Base-by-base conservation (phyloP, 1,140 invertebrate species). In the Pseudomyrmex sp. region DNA sequence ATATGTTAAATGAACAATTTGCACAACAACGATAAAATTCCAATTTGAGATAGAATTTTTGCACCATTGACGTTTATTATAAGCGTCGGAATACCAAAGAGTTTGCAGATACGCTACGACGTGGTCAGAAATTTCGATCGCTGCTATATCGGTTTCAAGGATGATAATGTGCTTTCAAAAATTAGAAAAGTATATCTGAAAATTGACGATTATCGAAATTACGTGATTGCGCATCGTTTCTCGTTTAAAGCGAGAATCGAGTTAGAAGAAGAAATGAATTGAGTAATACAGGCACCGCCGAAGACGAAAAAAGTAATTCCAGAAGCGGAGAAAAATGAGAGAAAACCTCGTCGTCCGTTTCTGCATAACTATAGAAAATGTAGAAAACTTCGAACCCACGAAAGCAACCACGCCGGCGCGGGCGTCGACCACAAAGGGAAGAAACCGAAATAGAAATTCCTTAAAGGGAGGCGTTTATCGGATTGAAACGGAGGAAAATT, bases 391-490 rank as follows among this genome's bases (percentile, higher is more conserved):
- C 50, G 50, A 23, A 58, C 75, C 48, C 20, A 13, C 50, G 65
- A 18, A 20, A 77, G 59, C 75, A 20, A 26, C 18, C 54, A n/a
- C 50, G 9, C 10, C 50, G 35, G 35, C 35, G 35, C 35, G 35
- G 35, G 35, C 35, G 23, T 7, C 48, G 13, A 56, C 44, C 54
- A 69, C 76, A 79, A 79, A 80, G 66, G 56, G 20, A 72, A 59
- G 56, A 61, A 12, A 59, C 20, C 66, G 66, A 80, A 80, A 80
- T 80, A 80, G 76, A 80, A 80, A 80, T 80, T 56, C 66, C 23
- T 80, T 80, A 80, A 80, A 80, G n/a, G 72, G 66, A 70, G 54
- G 59, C 76, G 54, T 80, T 80, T 80, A 80, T 80, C 66, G 66
- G 46, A 80, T 80, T 80, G 76, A 50, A 44, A 13, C 10, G 13